These are phyloP conservation scores for Chrysolina oricalcia DNA, from an alignment of 2,888 invertebrate species.

Conservation along the genomic window DNA sequence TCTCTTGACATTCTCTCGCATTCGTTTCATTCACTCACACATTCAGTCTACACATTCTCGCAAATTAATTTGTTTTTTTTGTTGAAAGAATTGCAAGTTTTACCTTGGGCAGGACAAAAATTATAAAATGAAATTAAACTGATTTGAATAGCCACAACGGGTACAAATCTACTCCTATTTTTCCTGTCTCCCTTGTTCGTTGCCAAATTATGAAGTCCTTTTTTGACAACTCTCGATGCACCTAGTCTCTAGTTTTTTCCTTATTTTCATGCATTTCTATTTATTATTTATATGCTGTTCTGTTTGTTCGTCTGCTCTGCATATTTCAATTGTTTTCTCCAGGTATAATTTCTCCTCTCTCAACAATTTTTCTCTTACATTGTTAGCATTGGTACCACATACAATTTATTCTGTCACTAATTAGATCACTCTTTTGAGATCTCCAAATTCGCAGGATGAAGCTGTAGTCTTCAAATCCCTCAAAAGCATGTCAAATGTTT, in stretches of 20 bases:
- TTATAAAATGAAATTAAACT: neutral
- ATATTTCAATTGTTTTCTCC: slow-evolving; percentile 1
- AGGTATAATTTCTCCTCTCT: neutral
- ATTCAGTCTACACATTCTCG: neutral
- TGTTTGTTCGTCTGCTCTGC: slow-evolving; percentile 11
- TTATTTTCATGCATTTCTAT: neutral
- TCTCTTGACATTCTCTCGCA: too few species aligned
- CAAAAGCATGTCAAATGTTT: slow-evolving; percentile 1
- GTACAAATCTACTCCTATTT: neutral
- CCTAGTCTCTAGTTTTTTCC: neutral
- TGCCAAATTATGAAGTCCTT: neutral
- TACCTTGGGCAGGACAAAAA: neutral
- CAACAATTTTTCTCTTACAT: neutral
- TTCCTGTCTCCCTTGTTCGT: neutral
- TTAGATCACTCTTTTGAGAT: neutral
- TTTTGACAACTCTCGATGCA: neutral
- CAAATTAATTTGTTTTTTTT: neutral
- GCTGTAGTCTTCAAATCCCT: neutral
- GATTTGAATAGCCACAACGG: neutral
- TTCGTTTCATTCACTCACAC: neutral
- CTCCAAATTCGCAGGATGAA: neutral
- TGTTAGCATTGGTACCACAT: neutral
- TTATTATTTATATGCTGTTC: neutral
- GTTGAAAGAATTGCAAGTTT: neutral
- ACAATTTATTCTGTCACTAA: neutral